These are phyloP conservation scores for Ormyrus pomaceus DNA, from an alignment of 2,888 invertebrate genomes.

Conservation along the genomic window DNA sequence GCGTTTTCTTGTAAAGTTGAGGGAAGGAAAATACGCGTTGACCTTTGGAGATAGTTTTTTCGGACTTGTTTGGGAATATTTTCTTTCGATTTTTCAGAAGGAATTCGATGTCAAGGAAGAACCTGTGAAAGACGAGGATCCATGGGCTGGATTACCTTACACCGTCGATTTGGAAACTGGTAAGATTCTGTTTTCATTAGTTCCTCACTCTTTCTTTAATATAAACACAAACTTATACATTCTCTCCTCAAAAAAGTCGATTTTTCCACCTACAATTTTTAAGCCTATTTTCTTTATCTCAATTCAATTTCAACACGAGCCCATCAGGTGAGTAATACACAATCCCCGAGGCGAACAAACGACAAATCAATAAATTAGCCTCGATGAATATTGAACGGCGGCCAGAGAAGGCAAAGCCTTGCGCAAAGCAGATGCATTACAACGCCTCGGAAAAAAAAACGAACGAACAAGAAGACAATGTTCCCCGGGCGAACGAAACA, in stretches of 20 bases:
- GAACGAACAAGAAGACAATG: not conserved
- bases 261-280: too few species aligned
- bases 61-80: not conserved
- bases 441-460: not conserved
- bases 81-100: slow-evolving; percentile 63
- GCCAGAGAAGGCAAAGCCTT: not conserved
- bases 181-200: slow-evolving; percentile 75
- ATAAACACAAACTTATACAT: not conserved
- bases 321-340: too few species aligned
- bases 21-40: not conserved
- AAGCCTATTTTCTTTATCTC: too few species aligned
- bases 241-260: not conserved
- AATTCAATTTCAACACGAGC: too few species aligned
- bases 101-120: slow-evolving; percentile 64
- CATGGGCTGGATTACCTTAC: slow-evolving; percentile 89
- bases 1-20: not conserved
- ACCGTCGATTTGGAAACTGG: slow-evolving; percentile 93
- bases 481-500: slow-evolving; percentile 5
- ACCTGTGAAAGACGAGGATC: slow-evolving; percentile 79
- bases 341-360: too few species aligned
- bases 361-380: not conserved
- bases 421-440: not conserved
- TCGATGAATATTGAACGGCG: not conserved
- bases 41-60: slow-evolving; percentile 11
- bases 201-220: not conserved